Base-by-base conservation (phyloP, 2,113 vertebrate species). In the Microcebus murinus region DNA sequence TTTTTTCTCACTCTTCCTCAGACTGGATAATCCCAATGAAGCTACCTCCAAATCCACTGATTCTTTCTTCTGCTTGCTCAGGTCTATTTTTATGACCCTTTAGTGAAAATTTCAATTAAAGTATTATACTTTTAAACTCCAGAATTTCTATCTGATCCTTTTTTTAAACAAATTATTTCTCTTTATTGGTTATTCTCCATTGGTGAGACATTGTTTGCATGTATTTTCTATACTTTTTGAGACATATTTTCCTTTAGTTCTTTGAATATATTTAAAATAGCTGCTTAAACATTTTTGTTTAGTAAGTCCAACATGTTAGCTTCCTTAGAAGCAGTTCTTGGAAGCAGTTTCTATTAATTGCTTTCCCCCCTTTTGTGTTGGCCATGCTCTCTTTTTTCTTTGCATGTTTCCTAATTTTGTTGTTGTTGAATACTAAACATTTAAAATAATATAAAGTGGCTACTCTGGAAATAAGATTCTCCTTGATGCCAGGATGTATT, bases 391-490 rank as follows among this genome's bases (percentile, higher is more conserved):
- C 11, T 74, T 42, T 2, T 42, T 59, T 50, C 42, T 25, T 92
- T 84, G 25, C 34, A 65, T 84, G 18, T 31, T 13, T 36, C 10
- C 20, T 23, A 85, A 10, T 85, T 45, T 63, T 74, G 63, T 36
- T 86, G 17, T 61, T n/a, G 34, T 79, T 79, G 27, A 92, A 74
- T 42, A 65, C 48, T 31, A 27, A 34, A 74, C 34, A 18, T 67
- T 55, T 93, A 14, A 59, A 77, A 57, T 55, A 68, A 93, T 27
- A 65, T 52, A 76, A 25, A 76, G n/a, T 86, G 45, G 29, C 29
- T 68, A 27, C 10, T 67, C 36, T 55, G 59, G 50, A 77, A 84
- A 76, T 52, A n/a, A 57, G 8, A 77, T 63, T 77, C 27, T 50
- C 25, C 34, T 27, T 6, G 1, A 8, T 55, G 8, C 8, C 20